Evolutionary conservation across 2,797 vertebrate genomes (phyloP), one percentile per base, ranked within the genome.

Genomic region (Cottoperca gobio): DNA sequence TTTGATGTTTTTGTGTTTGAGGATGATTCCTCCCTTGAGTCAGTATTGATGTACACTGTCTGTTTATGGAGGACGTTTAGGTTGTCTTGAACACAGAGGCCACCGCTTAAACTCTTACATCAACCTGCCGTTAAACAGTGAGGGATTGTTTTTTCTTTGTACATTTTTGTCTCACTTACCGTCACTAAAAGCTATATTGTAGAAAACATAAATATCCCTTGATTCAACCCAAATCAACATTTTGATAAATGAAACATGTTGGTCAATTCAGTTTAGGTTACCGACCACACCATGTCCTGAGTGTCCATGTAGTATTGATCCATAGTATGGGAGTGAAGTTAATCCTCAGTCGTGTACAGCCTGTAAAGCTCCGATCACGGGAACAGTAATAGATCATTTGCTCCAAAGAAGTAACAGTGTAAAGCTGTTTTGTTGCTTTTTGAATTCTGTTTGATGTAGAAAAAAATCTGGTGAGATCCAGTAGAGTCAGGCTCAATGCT

Each of bases 371-470:
- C 58, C 67, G 12, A 8, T 59, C 40, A 35, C 40, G 4, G 19
- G 23, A 46, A 65, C 14, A 59, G 40, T 8, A 54, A 23, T 2
- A 54, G 17, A 57, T 53, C 10, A 65, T 65, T 62, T 33, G 6
- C 23, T 13, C 24, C 24, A 21, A 12, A 52, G 21, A 52, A 52
- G 65, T 16, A 61, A 49, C 40, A 17, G 9, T 39, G 21, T 43
- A 10, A 70, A 61, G 7, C 43, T 46, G 50, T 63, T 73, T 59
- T 70, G 48, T 61, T 66, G 16, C 12, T 60, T 53, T 76, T 67
- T 78, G 14, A 45, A 80, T 82, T 42, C 14, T 40, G 5, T 79
- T 28, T 77, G 11, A 65, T 60, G 28, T 26, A 42, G 70, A 24
- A 69, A 73, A 68, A 31, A 60, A 59, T 54, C 31, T 43, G 53